phyloP scores from a whole-genome alignment of 1,140 invertebrate species.

The Philotrypesis tridentata region DNA sequence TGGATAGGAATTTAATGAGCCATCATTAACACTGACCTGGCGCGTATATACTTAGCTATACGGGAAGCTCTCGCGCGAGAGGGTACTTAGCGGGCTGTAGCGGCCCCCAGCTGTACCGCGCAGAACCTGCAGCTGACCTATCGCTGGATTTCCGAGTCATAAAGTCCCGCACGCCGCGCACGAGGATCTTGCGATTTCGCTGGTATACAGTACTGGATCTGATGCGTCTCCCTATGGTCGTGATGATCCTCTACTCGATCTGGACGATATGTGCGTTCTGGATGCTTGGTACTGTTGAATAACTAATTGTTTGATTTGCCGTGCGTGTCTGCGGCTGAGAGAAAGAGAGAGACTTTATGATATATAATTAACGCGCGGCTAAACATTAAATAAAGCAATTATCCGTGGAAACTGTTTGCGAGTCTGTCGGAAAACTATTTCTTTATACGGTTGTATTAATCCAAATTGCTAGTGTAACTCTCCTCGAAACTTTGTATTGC shows the following conservation, averaged over 20 bases:
- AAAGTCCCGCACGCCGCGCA: slow-evolving; percentile 4
- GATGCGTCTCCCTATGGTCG: no score
- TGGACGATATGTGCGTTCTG: neutral
- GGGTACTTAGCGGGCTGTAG: slow-evolving; percentile 1
- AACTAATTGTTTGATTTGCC: neutral
- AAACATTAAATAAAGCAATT: neutral
- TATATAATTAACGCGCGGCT: neutral
- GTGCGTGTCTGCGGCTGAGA: neutral
- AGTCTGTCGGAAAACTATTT: neutral
- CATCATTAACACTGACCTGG: slow-evolving; percentile 30
- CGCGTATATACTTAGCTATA: neutral
- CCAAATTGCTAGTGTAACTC: neutral
- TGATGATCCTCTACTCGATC: neutral
- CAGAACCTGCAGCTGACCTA: neutral
- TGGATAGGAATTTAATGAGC: slow-evolving; percentile 32
- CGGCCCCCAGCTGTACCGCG: neutral
- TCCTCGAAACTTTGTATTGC: no score
- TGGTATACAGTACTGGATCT: neutral
- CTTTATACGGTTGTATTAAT: neutral
- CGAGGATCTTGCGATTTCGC: neutral
- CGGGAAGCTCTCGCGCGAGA: neutral
- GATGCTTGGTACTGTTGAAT: neutral
- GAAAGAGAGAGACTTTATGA: neutral
- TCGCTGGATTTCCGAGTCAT: slow-evolving; percentile 15
- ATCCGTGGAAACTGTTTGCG: neutral